Evolutionary conservation across 2,797 vertebrate species (phyloP).

Genomic region (Chelonia mydas): DNA sequence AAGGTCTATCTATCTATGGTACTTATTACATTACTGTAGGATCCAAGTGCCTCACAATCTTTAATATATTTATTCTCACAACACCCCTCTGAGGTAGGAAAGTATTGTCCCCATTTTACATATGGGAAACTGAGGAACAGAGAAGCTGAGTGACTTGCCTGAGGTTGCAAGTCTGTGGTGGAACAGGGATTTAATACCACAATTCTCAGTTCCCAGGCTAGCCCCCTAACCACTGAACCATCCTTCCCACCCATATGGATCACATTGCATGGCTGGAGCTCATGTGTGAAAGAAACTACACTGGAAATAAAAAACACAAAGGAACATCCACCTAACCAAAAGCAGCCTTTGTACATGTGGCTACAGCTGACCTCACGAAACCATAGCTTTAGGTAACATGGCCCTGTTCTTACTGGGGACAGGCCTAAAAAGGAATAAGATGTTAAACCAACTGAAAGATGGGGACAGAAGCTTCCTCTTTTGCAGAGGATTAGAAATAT

Average conservation of each 20-base stretch:
- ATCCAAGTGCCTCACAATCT: neutral
- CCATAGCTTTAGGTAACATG: too few relatives aligned
- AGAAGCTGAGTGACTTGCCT: neutral
- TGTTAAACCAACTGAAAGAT: neutral
- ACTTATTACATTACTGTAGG: fast-evolving
- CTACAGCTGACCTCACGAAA: neutral
- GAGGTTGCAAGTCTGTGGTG: neutral
- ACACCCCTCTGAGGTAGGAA: fast-evolving
- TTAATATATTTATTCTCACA: neutral
- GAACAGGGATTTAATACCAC: neutral
- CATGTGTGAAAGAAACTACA: neutral
- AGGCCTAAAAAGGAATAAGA: neutral
- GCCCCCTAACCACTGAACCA: neutral
- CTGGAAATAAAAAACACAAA: neutral
- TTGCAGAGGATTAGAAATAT: neutral
- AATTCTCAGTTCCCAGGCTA: neutral
- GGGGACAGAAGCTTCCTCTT: neutral
- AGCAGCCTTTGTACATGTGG: neutral
- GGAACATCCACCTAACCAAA: neutral
- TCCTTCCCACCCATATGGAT: neutral
- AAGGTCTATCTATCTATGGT: neutral
- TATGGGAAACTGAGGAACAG: neutral
- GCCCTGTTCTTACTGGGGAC: neutral
- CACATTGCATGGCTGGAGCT: neutral
- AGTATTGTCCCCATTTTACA: fast-evolving